Base-by-base conservation (phyloP, 2,797 vertebrate species). In the Protosalanx chinensis region DNA sequence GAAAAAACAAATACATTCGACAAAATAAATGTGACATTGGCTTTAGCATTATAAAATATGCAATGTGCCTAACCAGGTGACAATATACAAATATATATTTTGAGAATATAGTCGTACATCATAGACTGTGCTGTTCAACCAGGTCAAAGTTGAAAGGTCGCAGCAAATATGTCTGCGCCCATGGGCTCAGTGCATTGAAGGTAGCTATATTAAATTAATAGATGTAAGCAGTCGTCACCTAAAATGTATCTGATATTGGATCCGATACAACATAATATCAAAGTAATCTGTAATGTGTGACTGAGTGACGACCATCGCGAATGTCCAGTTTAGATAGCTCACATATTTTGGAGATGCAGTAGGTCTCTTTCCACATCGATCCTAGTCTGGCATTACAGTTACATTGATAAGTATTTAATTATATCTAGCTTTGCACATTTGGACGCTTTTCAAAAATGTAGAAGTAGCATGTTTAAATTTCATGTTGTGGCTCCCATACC, bases 71-170 rank as follows among this genome's bases (percentile, higher is more conserved):
- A 56, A 56, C 15, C 16, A 4, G 18, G 3, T 56, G 51, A 56
- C 51, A 4, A 60, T 15, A 10, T 60, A 60, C n/a, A 23, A 8
- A 23, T 60, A 1, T 6, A 29, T 63, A 27, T 27, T 20, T 51
- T 5, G 4, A 71, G 1, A 56, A 23, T 3, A 37, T 46, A 15
- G 10, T 29, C 2, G 3, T 23, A 35, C 8, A 10, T 33, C 66
- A 74, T 64, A 68, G 8, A 64, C 13, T 63, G 18, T 3, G 70
- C 70, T 71, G 81, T 81, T 56, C 18, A n/a, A 3, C 7, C 58
- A 23, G 13, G 30, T 53, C 5, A 60, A 4, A 67, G 53, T 68
- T 73, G 64, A 70, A 79, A 83, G 84, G 85, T 85, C 78, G 74
- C 62, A 64, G 56, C n/a, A 23, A 68, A 41, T 59, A 61, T 71